Percentiles rank a stretch among this genome's conserved stretches.
phyloP scores from a whole-genome alignment of 2,888 invertebrate genomes.

The Pterobdella sp. region DNA sequence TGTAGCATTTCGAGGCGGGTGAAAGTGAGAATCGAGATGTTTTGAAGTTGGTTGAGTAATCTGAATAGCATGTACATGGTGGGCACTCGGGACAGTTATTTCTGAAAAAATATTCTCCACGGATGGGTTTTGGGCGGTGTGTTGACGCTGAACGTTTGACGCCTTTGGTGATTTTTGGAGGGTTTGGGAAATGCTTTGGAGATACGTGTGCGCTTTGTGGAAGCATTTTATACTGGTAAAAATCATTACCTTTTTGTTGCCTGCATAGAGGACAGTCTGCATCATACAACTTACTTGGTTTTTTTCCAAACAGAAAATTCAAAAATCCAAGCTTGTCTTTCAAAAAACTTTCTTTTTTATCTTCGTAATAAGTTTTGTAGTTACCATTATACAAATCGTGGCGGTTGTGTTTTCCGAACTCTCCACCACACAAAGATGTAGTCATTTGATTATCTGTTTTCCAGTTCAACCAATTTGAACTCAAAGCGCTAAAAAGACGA shows the following conservation, averaged over 20 bases:
- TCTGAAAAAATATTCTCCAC: neutral
- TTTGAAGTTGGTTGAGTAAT: neutral
- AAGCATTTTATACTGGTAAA: neutral
- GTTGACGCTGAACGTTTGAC: neutral
- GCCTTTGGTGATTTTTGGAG: neutral
- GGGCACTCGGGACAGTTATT: slow-evolving; percentile 4
- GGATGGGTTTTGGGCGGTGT: neutral
- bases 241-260: slow-evolving; percentile 6
- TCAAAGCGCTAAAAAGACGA: slow-evolving; percentile 12
- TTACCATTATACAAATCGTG: slow-evolving; percentile 1
- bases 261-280: slow-evolving; percentile 24
- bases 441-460: slow-evolving; percentile 17
- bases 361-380: slow-evolving; percentile 17
- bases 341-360: slow-evolving; percentile 21
- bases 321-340: slow-evolving; percentile 25
- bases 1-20: slow-evolving; percentile 9
- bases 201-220: slow-evolving; percentile 6
- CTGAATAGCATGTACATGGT: neutral
- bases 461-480: slow-evolving; percentile 1
- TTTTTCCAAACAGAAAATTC: slow-evolving; percentile 19
- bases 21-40: slow-evolving; percentile 8
- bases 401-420: neutral
- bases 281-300: neutral
- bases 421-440: slow-evolving; percentile 19
- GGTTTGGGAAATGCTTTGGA: neutral